Evolutionary conservation across 2,888 invertebrate genomes (phyloP), one percentile per base, ranked within the genome.

Genomic region (Drosophila rellima): DNA sequence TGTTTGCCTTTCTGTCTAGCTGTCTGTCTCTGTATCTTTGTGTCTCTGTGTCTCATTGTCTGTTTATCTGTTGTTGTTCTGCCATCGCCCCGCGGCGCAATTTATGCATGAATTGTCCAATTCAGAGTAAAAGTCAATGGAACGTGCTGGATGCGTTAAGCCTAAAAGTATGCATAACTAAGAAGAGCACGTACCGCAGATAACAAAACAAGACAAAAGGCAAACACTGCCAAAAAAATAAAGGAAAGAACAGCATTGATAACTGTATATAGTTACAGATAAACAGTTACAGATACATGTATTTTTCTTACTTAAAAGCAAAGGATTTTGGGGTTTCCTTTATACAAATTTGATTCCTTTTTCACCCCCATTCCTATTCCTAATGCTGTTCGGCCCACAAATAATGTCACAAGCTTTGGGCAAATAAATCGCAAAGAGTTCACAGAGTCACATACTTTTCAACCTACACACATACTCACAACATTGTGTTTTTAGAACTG

Each of bases 131-230:
- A 52, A 77, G 68, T 66, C 69, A 74, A 64, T 51, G 69, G 40
- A 59, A 81, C 82, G 84, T 84, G 80, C 73, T 65, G 78, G 61
- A 60, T 13, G 56, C 66, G 51, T 56, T 83, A 88, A 82, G 83
- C 83, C 86, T 72, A 71, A 88, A 85, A 86, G 81, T 83, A 74
- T 85, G 88, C 88, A 80, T 80, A 78, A 85, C 81, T 78, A 80
- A 88, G 70, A 88, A 70, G 80, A 77, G 82, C 86, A 87, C 86
- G 86, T 87, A 78, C 64, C 54, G 40, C 71, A 83, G 86, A 87
- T 85, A 87, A 81, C 75, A 75, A 67, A 70, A 66, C 69, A 69
- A 66, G 55, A 60, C 72, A 73, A 48, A 40, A 37, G 42, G 42
- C 42, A 42, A 42, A 42, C 42, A 42, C 62, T 68, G 62, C 23